A percentile compares a stretch with the other conserved stretches of the same genome.
Evolutionary conservation across 2,888 invertebrate genomes (phyloP).

Genomic region (Pyrgus malvae): DNA sequence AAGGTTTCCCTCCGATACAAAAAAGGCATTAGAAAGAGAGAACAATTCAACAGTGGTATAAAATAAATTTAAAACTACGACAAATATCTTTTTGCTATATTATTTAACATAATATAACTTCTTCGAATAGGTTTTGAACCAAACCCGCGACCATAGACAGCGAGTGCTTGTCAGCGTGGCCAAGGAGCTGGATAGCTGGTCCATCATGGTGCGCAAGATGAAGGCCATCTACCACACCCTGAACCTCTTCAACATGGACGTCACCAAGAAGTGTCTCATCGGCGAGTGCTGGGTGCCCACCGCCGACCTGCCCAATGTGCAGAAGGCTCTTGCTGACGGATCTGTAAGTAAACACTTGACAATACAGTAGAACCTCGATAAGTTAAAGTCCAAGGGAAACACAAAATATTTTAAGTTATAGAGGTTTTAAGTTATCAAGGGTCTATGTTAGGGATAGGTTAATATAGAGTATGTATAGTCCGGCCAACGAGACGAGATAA

Average conservation of each 20-base stretch:
- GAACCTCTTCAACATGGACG: constrained; percentile 93
- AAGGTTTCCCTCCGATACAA: too few species aligned
- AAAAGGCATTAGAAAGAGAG: too few species aligned
- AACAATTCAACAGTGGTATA: too few species aligned
- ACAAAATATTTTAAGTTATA: neutral
- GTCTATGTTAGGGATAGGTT: too few species aligned
- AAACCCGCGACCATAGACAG: constrained; percentile 96
- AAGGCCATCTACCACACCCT: constrained; percentile 96
- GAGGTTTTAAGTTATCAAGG: too few species aligned
- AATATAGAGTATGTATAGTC: too few species aligned
- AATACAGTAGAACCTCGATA: too few species aligned
- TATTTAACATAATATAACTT: too few species aligned
- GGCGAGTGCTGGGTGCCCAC: constrained; percentile 93
- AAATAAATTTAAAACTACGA: too few species aligned
- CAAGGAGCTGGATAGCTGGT: constrained; percentile 94
- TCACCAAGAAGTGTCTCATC: constrained; percentile 92
- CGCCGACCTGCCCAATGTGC: constrained; percentile 87
- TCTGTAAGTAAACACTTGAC: constrained; percentile 81
- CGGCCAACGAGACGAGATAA: too few species aligned
- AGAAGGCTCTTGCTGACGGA: constrained; percentile 89
- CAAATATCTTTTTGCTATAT: too few species aligned
- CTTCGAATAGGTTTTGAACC: constrained; percentile 86
- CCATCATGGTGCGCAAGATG: constrained; percentile 94
- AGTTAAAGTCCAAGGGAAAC: too few species aligned
- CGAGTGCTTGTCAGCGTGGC: constrained; percentile 93